Conservation (phyloP, 2,797 vertebrate genomes). For the Pyrocephalus nanus region DNA sequence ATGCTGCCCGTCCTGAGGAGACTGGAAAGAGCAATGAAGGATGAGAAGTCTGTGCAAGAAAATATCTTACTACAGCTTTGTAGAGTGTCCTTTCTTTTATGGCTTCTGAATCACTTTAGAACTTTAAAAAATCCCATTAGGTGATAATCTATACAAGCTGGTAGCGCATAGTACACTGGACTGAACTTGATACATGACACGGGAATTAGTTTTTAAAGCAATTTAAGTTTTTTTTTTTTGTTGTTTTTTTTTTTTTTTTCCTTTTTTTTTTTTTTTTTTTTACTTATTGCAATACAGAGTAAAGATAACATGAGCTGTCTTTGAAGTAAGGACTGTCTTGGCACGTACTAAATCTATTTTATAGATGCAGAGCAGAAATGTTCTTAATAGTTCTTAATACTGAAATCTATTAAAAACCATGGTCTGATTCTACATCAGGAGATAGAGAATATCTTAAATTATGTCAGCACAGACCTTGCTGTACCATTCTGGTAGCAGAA, state of each 20-base stretch:
- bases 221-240: too few species aligned
- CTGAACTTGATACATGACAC: background rate
- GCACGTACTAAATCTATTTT: background rate
- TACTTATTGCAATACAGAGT: background rate
- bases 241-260: too few species aligned
- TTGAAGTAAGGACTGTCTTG: background rate
- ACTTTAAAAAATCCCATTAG: background rate
- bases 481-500: background rate
- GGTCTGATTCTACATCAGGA: background rate
- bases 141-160: background rate
- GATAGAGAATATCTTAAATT: background rate
- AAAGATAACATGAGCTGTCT: background rate
- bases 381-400: background rate
- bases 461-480: background rate
- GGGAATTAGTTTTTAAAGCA: background rate
- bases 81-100: background rate
- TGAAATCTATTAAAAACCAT: background rate
- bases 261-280: too few species aligned
- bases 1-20: background rate
- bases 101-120: background rate
- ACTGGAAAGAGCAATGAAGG: background rate
- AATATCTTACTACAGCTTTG: background rate
- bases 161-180: background rate
- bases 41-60: background rate
- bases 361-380: background rate